Percentiles rank a stretch among this genome's conserved stretches.
phyloP scores from a whole-genome alignment of 2,888 invertebrate genomes.

The Acronicta aceris region DNA sequence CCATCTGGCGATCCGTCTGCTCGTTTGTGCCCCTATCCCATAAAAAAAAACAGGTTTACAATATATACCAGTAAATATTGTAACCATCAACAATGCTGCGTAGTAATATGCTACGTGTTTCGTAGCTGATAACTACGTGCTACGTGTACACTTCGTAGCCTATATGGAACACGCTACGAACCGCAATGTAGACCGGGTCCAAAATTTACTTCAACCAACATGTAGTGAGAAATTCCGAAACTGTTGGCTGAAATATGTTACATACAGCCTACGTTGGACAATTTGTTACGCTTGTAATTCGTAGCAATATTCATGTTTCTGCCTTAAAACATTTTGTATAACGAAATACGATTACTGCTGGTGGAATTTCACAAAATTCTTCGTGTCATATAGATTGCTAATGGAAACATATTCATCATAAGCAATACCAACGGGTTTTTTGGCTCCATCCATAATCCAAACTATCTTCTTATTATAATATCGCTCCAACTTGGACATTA shows the following conservation, averaged over 20 bases:
- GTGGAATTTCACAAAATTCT: too few relatives aligned
- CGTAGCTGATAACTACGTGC: slow-evolving; percentile 29
- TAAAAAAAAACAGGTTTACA: too few relatives aligned
- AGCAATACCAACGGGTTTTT: too few relatives aligned
- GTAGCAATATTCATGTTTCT: neutral
- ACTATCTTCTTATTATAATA: too few relatives aligned
- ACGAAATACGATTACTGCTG: neutral
- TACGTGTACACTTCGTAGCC: slow-evolving; percentile 37
- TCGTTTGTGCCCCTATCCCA: too few relatives aligned
- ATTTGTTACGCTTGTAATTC: neutral
- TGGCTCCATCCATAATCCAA: too few relatives aligned
- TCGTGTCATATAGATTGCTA: too few relatives aligned
- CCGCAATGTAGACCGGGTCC: slow-evolving; percentile 26
- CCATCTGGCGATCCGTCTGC: too few relatives aligned
- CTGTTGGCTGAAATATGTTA: slow-evolving; percentile 16
- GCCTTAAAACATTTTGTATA: neutral
- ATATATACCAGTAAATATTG: too few relatives aligned
- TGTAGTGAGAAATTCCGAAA: slow-evolving; percentile 35
- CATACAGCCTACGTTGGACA: slow-evolving; percentile 6
- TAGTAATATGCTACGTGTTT: slow-evolving; percentile 29
- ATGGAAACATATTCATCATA: too few relatives aligned
- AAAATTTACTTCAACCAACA: slow-evolving; percentile 44
- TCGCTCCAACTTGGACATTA: too few relatives aligned
- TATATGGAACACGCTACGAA: slow-evolving; percentile 24
- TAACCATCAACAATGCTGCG: neutral